Conservation (phyloP, 2,797 vertebrate genomes). For the Sebastes steindachneri region DNA sequence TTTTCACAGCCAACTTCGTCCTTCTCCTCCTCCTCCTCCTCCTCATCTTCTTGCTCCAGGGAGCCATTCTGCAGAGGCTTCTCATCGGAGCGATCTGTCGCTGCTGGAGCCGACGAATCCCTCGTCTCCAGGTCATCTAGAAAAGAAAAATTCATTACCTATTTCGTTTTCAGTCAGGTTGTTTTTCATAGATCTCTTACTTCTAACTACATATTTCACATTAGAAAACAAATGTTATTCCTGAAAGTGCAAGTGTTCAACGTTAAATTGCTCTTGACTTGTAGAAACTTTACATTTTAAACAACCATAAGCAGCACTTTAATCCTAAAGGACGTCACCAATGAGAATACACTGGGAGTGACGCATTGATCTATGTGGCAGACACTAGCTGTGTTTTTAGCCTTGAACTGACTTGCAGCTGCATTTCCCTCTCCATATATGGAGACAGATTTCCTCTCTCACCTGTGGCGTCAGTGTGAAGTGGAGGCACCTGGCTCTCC, state of each 20-base stretch:
- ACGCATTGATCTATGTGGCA: not conserved
- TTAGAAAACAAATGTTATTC: not conserved
- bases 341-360: not conserved
- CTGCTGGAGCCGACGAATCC: slow-evolving; percentile 66
- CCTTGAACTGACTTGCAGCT: not conserved
- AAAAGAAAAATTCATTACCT: not conserved
- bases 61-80: slow-evolving; percentile 82
- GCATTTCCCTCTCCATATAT: not conserved
- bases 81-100: slow-evolving; percentile 37
- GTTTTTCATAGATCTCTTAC: not conserved
- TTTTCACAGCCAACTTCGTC: slow-evolving; percentile 71
- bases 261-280: not conserved
- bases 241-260: not conserved
- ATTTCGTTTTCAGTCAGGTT: not conserved
- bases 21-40: slow-evolving; percentile 79
- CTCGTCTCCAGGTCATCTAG: slow-evolving; percentile 87
- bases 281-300: not conserved
- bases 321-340: not conserved
- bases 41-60: slow-evolving; percentile 83
- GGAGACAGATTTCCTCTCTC: slow-evolving; percentile 16
- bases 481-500: slow-evolving; percentile 88
- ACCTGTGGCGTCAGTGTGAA: slow-evolving; percentile 90
- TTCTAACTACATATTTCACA: not conserved
- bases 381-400: not conserved
- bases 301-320: not conserved